Evolutionary conservation across 2,113 vertebrate genomes (phyloP), one percentile per base, ranked within the genome.

Genomic region (Campylorhamphus procurvoides): DNA sequence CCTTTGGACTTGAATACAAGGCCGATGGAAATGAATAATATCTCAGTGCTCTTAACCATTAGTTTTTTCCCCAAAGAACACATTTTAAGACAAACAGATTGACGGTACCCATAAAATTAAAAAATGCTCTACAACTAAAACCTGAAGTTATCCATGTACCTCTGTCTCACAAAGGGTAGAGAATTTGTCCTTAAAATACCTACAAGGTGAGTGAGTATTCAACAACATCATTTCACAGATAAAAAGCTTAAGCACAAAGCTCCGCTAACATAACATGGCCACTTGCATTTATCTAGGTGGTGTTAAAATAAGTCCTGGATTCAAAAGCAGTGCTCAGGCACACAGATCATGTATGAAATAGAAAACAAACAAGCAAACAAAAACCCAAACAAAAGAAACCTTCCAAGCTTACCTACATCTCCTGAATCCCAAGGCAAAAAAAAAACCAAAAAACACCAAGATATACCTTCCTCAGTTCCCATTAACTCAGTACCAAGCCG

Each of bases 161-260:
- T 60, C 14, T 60, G 9, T 19, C 20, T 68, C 79, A 39, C 33
- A 79, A 77, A 80, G 27, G 12, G 47, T 76, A 17, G 33, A 47
- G 49, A 33, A 66, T 73, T 72, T 88, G 67, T 83, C 56, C 63
- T 95, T 42, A 47, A 37, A 69, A 60, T 44, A 63, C 20, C 59
- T 49, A 74, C 42, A 86, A 56, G 62, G 59, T 6, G 14, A 96
- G 59, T 27, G 55, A 69, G 58, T 72, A 72, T 76, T 73, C 56
- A 82, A 33, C 44, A 60, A 60, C 62, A 79, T 78, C 2, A 2
- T 79, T 73, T 72, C 86, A 76, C 44, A 79, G 67, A 64, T 75
- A 59, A 85, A 91, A 88, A 68, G 39, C 79, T 90, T 79, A 88
- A 93, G 42, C 35, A 35, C 53, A 85, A 87, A 95, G 46, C 50